Percentiles rank a stretch among this genome's conserved stretches.
Evolutionary conservation across 2,113 vertebrate species (phyloP).

Genomic region (Gnathonemus longibarbis): DNA sequence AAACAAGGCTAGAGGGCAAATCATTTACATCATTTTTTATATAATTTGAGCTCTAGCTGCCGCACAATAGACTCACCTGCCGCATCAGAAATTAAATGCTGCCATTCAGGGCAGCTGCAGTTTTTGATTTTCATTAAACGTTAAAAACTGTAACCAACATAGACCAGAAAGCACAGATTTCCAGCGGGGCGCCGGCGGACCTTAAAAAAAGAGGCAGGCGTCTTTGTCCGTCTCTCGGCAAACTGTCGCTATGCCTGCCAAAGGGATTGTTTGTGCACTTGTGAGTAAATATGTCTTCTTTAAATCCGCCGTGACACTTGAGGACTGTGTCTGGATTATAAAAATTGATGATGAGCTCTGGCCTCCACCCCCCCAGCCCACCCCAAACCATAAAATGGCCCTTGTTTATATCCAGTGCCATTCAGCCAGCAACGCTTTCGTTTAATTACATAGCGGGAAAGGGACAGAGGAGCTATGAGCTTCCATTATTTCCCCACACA

Average conservation of each 20-base stretch:
- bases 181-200: neutral
- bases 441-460: slow-evolving; percentile 43
- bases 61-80: slow-evolving; percentile 2
- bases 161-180: neutral
- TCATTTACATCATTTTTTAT: slow-evolving; percentile 25
- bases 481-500: neutral
- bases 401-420: slow-evolving; percentile 26
- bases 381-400: slow-evolving; percentile 17
- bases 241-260: neutral
- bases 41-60: slow-evolving; percentile 28
- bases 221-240: neutral
- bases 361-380: neutral
- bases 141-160: neutral
- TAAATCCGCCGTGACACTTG: slow-evolving; percentile 44
- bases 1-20: slow-evolving; percentile 24
- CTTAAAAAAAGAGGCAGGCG: neutral
- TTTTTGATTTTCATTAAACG: neutral
- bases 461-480: slow-evolving; percentile 1
- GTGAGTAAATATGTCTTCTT: slow-evolving; percentile 14
- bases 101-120: neutral
- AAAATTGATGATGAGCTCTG: slow-evolving; percentile 37
- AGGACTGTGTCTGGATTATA: slow-evolving; percentile 34
- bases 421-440: slow-evolving; percentile 34
- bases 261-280: neutral
- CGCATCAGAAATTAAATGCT: slow-evolving; percentile 13